phyloP scores from a whole-genome alignment of 2,113 vertebrate species.

The Marcusenius ussheri region DNA sequence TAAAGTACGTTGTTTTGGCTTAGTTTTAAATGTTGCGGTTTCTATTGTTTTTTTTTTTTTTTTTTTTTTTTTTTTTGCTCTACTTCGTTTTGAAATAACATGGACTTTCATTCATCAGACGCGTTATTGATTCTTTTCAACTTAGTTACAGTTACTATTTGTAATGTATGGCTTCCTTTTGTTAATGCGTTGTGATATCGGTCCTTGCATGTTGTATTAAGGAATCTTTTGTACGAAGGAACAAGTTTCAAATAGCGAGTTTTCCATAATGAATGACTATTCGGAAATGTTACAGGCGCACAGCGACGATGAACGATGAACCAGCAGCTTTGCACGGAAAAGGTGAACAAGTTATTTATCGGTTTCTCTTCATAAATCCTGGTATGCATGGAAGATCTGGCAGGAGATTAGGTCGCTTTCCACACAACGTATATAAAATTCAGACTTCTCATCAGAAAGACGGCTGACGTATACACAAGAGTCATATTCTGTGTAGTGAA shows the following conservation, averaged over 20 bases:
- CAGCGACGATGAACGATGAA: neutral
- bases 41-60: neutral
- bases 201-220: neutral
- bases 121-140: neutral
- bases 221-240: neutral
- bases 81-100: neutral
- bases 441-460: conserved; percentile 47
- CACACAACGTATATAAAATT: conserved; percentile 53
- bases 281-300: neutral
- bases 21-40: neutral
- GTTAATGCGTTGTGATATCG: neutral
- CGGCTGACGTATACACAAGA: conserved; percentile 62
- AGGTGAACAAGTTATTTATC: neutral
- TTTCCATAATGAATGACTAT: neutral
- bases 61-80: neutral
- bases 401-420: conserved; percentile 49
- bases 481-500: conserved; percentile 72
- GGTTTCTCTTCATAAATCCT: neutral
- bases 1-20: neutral
- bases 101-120: neutral
- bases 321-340: neutral
- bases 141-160: neutral
- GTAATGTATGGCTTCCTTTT: neutral
- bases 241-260: neutral
- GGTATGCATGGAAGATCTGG: conserved; percentile 44